Evolutionary conservation across 2,113 vertebrate genomes (phyloP).

Genomic region (Chloebia gouldiae): DNA sequence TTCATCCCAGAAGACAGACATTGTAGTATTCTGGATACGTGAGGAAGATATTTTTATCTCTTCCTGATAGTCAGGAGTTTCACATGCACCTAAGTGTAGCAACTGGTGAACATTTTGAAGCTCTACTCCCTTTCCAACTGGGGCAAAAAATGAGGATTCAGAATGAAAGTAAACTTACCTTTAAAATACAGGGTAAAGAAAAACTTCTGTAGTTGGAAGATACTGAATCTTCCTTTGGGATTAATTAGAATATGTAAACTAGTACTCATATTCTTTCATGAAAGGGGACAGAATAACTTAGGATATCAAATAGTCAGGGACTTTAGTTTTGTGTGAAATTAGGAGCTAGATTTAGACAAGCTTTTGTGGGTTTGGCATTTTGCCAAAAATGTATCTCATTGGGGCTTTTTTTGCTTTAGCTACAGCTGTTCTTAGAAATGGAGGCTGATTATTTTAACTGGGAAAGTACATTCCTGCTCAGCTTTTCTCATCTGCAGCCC

Average conservation of each 20-base stretch:
- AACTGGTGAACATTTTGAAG: neutral
- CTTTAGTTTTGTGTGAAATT: neutral
- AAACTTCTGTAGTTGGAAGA: neutral
- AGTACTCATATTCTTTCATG: neutral
- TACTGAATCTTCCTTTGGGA: constrained; percentile 2
- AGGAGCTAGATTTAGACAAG: neutral
- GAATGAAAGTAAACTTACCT: neutral
- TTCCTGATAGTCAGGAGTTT: neutral
- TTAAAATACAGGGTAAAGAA: neutral
- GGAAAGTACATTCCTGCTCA: neutral
- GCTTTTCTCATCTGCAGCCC: neutral
- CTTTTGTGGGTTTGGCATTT: neutral
- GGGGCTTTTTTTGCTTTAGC: neutral
- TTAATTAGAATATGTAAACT: constrained; percentile 49
- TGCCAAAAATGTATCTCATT: neutral
- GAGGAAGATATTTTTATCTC: neutral
- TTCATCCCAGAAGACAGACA: neutral
- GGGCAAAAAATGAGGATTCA: neutral
- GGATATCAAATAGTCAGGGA: neutral
- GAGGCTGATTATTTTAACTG: constrained; percentile 4
- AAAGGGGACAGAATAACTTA: constrained; percentile 17
- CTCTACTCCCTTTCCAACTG: neutral
- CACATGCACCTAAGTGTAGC: neutral
- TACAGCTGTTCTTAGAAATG: constrained; percentile 21
- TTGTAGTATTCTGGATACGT: neutral